Percentiles rank a stretch among this genome's conserved stretches.
These are phyloP conservation scores for Trissolcus japonicus DNA, from an alignment of 2,888 invertebrate genomes.

Conservation along the genomic window DNA sequence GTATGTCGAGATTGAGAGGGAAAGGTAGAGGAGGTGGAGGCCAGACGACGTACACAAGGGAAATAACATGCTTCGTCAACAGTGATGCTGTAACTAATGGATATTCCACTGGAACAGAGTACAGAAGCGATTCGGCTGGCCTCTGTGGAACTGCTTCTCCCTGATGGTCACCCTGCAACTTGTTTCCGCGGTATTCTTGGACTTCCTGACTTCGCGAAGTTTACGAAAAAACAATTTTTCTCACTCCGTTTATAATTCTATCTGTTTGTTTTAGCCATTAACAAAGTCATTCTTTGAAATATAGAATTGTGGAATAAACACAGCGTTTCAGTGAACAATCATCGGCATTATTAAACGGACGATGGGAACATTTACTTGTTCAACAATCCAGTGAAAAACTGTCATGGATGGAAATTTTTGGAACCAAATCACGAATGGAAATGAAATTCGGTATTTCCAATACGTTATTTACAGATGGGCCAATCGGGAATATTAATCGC, in stretches of 20 bases:
- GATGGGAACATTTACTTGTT: too few species aligned
- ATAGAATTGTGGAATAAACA: too few species aligned
- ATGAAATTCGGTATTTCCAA: not conserved
- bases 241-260: too few species aligned
- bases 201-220: too few species aligned
- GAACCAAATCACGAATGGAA: too few species aligned
- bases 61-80: conserved; percentile 77
- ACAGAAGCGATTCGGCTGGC: conserved; percentile 68
- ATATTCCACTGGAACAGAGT: conserved; percentile 73
- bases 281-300: too few species aligned
- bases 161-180: conserved; percentile 24
- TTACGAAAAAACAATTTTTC: too few species aligned
- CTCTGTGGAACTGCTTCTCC: conserved; percentile 58
- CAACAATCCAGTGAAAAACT: too few species aligned
- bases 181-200: not conserved
- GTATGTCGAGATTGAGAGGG: conserved; percentile 54
- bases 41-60: conserved; percentile 74
- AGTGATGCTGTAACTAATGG: conserved; percentile 76
- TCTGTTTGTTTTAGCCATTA: too few species aligned
- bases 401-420: too few species aligned
- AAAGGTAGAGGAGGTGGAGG: conserved; percentile 59
- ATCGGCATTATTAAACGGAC: too few species aligned
- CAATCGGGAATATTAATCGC: conserved; percentile 46
- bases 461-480: conserved; percentile 15
- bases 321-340: too few species aligned